Evolutionary conservation across 2,888 invertebrate genomes (phyloP).

Genomic region (Drosophila percnosoma): DNA sequence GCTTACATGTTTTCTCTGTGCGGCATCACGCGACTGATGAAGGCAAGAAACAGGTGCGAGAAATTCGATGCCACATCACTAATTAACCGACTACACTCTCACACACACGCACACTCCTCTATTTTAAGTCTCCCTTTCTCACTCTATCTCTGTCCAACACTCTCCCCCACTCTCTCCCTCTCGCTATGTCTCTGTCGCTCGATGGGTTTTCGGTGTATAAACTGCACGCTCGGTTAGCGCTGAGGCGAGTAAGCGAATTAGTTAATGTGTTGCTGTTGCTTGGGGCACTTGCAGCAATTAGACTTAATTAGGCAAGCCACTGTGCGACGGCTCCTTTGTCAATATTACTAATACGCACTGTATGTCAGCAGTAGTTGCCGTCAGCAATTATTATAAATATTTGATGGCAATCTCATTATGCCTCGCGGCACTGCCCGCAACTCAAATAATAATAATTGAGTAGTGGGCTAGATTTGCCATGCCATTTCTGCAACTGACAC

Average conservation of each 20-base stretch:
- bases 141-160: neutral
- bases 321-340: slow-evolving; percentile 34
- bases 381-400: slow-evolving; percentile 47
- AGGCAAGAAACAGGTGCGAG: neutral
- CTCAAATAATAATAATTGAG: neutral
- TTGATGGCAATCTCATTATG: slow-evolving; percentile 22
- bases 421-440: neutral
- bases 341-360: slow-evolving; percentile 43
- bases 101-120: neutral
- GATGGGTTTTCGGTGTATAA: neutral
- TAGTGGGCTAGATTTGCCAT: neutral
- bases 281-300: slow-evolving; percentile 54
- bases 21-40: neutral
- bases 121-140: neutral
- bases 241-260: slow-evolving; percentile 44
- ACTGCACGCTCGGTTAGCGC: slow-evolving; percentile 3
- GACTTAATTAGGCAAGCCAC: slow-evolving; percentile 57
- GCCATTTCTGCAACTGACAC: neutral
- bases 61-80: slow-evolving; percentile 18
- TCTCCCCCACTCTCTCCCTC: neutral
- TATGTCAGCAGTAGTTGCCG: slow-evolving; percentile 25
- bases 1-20: too few species aligned
- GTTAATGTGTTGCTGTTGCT: slow-evolving; percentile 50
- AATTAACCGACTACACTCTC: neutral
- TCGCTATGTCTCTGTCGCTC: too few species aligned